Evolutionary conservation across 1,140 invertebrate genomes (phyloP), one percentile per base, ranked within the genome.

Genomic region (Eciton burchellii): DNA sequence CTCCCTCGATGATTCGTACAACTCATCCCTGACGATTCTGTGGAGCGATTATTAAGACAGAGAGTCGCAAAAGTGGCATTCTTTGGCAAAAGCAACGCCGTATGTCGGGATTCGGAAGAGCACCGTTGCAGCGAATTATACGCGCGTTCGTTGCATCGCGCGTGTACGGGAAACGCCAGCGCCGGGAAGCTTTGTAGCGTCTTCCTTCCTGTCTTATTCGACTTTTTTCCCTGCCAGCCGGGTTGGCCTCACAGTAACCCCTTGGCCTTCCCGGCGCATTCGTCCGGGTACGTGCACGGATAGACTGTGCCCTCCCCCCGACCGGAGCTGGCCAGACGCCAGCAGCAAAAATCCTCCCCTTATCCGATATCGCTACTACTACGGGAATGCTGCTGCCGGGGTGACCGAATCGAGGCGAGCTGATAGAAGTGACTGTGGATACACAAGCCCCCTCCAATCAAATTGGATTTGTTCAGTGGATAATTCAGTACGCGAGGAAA

Each of bases 311-410:
- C 9, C 43, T n/a, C 16, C 4, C 43, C 12, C 11, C 49, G 16
- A 56, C 29, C 35, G 6, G 62, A 77, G n/a, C 41, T 79, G 74
- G 74, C 74, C 35, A 19, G 21, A 45, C 56, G 74, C 74, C 74
- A 79, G 21, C 14, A 68, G 52, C 81, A 82, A 82, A 82, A 82
- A 63, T 82, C 59, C 49, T 77, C 59, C 72, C 43, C 72, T 82
- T 82, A 82, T 60, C 60, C 66, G 81, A 74, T 65, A 76, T 63
- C 72, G 52, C 21, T 41, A 47, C 57, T 62, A 57, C 56, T 47
- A 24, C 81, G 81, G 59, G 77, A 26, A 70, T 54, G 70, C 74
- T 54, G 70, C 74, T 68, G 74, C 35, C 79, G 74, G 56, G 56
- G 41, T 60, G 54, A 74, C 60, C 70, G 54, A 74, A 74, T 59